Percentiles rank a stretch among this genome's conserved stretches.
These are phyloP conservation scores for Sycophila sp. DNA, from an alignment of 1,140 invertebrate genomes.

Conservation along the genomic window DNA sequence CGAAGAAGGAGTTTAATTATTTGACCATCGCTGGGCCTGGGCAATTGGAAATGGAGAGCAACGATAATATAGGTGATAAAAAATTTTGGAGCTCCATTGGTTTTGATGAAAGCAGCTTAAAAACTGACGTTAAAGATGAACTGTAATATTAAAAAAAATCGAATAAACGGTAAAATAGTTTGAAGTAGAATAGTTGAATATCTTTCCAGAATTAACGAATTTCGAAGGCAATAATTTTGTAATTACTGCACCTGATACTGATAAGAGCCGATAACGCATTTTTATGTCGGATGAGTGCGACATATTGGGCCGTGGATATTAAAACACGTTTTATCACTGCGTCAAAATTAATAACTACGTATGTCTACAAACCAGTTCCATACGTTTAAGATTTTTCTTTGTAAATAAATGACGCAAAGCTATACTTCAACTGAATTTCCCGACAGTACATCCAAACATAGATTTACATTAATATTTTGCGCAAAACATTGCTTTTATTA, in stretches of 20 bases:
- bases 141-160: neutral
- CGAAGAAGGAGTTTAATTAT: slow-evolving; percentile 58
- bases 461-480: too few species aligned
- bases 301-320: slow-evolving; percentile 11
- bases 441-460: neutral
- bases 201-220: too few species aligned
- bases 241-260: neutral
- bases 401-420: neutral
- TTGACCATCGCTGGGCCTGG: slow-evolving; percentile 63
- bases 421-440: neutral
- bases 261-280: slow-evolving; percentile 7
- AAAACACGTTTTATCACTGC: neutral
- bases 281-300: neutral
- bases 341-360: neutral
- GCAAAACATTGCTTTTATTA: too few species aligned
- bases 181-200: too few species aligned
- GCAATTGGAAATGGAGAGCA: slow-evolving; percentile 56
- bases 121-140: neutral
- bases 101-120: slow-evolving; percentile 61
- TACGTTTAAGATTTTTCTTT: neutral
- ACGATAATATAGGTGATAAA: slow-evolving; percentile 59
- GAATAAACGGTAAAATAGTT: neutral
- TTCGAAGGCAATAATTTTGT: too few species aligned
- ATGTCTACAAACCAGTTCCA: slow-evolving; percentile 10
- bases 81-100: slow-evolving; percentile 67